Base-by-base conservation (phyloP, 2,113 vertebrate genomes). In the Alethe castanea region DNA sequence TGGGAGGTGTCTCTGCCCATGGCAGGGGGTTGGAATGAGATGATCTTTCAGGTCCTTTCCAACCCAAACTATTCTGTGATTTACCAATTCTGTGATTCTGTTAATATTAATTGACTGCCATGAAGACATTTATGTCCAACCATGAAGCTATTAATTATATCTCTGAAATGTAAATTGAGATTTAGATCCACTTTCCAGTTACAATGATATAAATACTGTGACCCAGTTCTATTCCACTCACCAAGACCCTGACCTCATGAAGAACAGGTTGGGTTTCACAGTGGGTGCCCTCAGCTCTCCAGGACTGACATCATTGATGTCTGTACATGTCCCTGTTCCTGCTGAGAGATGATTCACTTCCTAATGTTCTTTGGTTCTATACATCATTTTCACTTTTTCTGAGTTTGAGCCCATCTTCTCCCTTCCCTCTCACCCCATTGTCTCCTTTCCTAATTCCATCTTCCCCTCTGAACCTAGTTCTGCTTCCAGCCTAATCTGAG, bases 181-280 rank as follows among this genome's bases (percentile, higher is more conserved):
- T 61, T 4, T 42, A 50, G 15, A 50, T 53, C 20, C 14, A 60
- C 16, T 60, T 54, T 35, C 45, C 48, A 36, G 40, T 47, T 26
- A 3, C 6, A 44, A 1, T 36, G 54, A 4, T 40, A 6, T 25
- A 35, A 26, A 48, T 29, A 38, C 6, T n/a, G 15, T 1, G 3
- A 42, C 7, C 2, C 13, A 62, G 11, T 54, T 13, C 5, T 66
- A 4, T 76, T 57, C 2, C 2, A 2, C 3, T 8, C 19, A 3
- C 14, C 5, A 6, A 40, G 33, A 26, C 29, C 14, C 0, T 52
- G 50, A 56, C 28, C 35, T 73, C 23, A 45, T 60, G 29, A 24
- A 31, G 69, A 84, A 5, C 20, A 22, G 2, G 2, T 15, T 16
- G 45, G 6, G 5, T 24, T 78, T 19, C 20, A 28, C 11, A 36